phyloP scores from a whole-genome alignment of 1,140 invertebrate genomes.

The Calliphora vicina region DNA sequence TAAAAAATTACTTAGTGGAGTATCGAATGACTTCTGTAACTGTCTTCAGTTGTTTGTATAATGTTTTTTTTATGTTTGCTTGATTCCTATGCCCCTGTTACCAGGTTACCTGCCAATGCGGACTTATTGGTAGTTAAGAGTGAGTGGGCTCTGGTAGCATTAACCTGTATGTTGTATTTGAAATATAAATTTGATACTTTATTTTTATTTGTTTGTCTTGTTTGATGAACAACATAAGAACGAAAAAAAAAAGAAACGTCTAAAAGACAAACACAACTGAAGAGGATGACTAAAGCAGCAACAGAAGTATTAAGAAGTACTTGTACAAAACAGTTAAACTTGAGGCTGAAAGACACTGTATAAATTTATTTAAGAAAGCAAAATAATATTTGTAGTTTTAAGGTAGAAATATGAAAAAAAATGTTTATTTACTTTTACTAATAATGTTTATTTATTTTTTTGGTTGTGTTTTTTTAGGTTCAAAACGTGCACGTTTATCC shows the following conservation, averaged over 20 bases:
- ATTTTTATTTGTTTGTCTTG: constrained; percentile 10
- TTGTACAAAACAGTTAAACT: too few species aligned
- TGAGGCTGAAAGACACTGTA: too few species aligned
- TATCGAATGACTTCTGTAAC: background rate
- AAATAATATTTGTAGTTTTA: too few species aligned
- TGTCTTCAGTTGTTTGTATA: too few species aligned
- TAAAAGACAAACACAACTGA: background rate
- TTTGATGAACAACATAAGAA: background rate
- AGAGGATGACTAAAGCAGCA: background rate
- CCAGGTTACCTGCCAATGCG: background rate
- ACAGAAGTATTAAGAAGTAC: too few species aligned
- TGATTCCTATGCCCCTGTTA: background rate
- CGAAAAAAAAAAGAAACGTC: background rate
- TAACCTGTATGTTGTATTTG: background rate
- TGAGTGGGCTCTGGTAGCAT: background rate
- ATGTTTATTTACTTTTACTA: background rate
- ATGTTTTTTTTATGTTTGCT: background rate
- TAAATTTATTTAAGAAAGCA: too few species aligned
- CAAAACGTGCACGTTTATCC: constrained; percentile 66
- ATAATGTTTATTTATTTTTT: background rate
- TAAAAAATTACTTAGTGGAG: background rate
- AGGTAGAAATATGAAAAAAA: background rate
- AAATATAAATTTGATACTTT: constrained; percentile 8
- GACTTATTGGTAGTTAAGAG: background rate
- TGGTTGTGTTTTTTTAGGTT: constrained; percentile 59